Evolutionary conservation across 2,888 invertebrate species (phyloP), one percentile per base, ranked within the genome.

Genomic region (Heliconius sara): DNA sequence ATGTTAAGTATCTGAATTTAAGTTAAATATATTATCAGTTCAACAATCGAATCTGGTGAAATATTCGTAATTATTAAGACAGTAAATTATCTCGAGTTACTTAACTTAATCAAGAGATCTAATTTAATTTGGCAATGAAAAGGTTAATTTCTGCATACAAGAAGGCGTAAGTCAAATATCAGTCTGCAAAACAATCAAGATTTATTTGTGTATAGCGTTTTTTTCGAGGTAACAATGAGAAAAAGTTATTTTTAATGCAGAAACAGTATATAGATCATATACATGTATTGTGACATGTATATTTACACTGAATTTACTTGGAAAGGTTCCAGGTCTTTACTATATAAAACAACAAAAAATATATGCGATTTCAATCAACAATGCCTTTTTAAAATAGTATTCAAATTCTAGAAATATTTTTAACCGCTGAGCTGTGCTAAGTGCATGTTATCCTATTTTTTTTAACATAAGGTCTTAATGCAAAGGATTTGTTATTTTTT

Each of bases 61-160:
- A 16, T 34, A 76, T 30, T 34, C 16, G 27, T 67, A 34, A 34
- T 67, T 30, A 77, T 60, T 70, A 63, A 77, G 39, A 71, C n/a
- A 76, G 22, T 34, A 74, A 77, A 73, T 76, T 27, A 34, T 74
- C 27, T 78, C 65, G 70, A 78, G 68, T 79, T 60, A 43, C 75
- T 78, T 81, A 57, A 43, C 75, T 78, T 81, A 57, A 76, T 82
- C 76, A 80, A 67, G 63, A 77, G 71, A 76, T 78, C 71, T 78
- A 63, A 81, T 80, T 82, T 79, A 77, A 83, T 83, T 78, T 79
- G 72, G 60, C 77, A 77, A 63, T 63, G 78, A 81, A 80, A 80
- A 80, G 74, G 73, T 82, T 79, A 81, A 80, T 83, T 81, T 70
- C 65, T 75, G 79, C 65, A 80, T 80, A 79, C 72, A 77, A 67